A percentile compares a stretch with the other conserved stretches of the same genome.
Conservation (phyloP, 2,113 vertebrate species). For the Labeo rohita region DNA sequence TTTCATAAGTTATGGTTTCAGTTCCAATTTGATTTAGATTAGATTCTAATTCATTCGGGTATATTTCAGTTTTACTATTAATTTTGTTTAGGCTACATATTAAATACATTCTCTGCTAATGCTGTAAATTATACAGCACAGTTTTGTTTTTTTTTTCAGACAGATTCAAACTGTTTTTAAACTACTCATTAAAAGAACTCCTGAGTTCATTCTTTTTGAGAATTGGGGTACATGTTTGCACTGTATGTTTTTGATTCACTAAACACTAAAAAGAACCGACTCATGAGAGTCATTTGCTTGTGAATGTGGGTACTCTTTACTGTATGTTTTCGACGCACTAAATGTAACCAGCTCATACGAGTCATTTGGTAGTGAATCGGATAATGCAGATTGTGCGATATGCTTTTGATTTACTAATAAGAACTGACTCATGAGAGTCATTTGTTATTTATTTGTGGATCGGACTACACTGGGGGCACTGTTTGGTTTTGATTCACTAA, state of each 20-base stretch:
- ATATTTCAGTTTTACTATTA: background rate
- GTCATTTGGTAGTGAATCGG: too few species aligned
- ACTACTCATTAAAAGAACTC: background rate
- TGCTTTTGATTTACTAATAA: background rate
- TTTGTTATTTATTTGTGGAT: background rate
- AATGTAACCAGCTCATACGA: background rate
- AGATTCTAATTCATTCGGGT: background rate
- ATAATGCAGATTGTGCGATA: background rate
- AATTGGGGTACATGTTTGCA: background rate
- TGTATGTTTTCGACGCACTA: background rate
- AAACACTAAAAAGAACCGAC: background rate
- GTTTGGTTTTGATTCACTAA: background rate
- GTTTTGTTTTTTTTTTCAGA: background rate
- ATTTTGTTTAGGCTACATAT: background rate
- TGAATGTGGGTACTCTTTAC: too few species aligned
- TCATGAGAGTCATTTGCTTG: background rate
- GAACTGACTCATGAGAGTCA: background rate
- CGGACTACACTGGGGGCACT: too few species aligned
- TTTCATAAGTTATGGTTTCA: background rate
- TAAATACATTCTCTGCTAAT: background rate
- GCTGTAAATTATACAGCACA: background rate
- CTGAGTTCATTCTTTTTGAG: background rate
- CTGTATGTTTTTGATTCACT: background rate
- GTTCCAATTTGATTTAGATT: background rate
- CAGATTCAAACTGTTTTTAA: background rate